Percentiles rank a stretch among this genome's conserved stretches.
These are phyloP conservation scores for Oryzias celebensis DNA, from an alignment of 2,113 vertebrate genomes.

Conservation along the genomic window DNA sequence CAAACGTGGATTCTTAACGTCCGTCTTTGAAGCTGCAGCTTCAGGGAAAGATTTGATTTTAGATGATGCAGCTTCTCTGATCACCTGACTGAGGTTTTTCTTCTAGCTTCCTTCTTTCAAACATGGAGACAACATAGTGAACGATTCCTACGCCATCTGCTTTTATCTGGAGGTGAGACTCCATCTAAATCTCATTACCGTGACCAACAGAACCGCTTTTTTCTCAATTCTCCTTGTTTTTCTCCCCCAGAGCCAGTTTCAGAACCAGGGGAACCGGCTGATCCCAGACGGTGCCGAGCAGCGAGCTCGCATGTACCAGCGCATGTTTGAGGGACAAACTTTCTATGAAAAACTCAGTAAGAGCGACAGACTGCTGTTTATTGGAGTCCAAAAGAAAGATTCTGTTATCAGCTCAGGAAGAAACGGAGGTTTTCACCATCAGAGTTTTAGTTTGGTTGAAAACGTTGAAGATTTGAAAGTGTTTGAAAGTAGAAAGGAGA, in stretches of 20 bases:
- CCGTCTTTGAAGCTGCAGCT: too few relatives aligned
- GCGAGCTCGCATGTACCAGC: slow-evolving; percentile 73
- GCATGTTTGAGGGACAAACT: slow-evolving; percentile 67
- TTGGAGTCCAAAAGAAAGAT: not conserved
- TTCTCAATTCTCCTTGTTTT: not conserved
- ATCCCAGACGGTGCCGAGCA: slow-evolving; percentile 63
- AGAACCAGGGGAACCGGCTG: slow-evolving; percentile 72
- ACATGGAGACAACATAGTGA: slow-evolving; percentile 67
- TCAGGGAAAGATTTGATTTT: too few relatives aligned
- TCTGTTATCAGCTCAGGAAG: not conserved
- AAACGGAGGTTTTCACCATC: too few relatives aligned
- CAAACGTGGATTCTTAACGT: too few relatives aligned
- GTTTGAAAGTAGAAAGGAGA: too few relatives aligned
- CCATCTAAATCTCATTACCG: not conserved
- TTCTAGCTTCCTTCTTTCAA: slow-evolving; percentile 74
- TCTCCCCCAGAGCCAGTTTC: slow-evolving; percentile 67
- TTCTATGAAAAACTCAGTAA: slow-evolving; percentile 76
- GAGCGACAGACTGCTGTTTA: not conserved
- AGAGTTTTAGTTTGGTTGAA: too few relatives aligned
- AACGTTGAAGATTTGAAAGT: too few relatives aligned
- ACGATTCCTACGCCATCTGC: slow-evolving; percentile 76
- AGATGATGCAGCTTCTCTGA: too few relatives aligned
- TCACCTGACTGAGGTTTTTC: not conserved
- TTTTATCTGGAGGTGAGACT: slow-evolving; percentile 76
- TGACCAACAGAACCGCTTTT: not conserved